These are phyloP conservation scores for Eurystomus glaucurus DNA, from an alignment of 2,797 vertebrate genomes.

Conservation along the genomic window DNA sequence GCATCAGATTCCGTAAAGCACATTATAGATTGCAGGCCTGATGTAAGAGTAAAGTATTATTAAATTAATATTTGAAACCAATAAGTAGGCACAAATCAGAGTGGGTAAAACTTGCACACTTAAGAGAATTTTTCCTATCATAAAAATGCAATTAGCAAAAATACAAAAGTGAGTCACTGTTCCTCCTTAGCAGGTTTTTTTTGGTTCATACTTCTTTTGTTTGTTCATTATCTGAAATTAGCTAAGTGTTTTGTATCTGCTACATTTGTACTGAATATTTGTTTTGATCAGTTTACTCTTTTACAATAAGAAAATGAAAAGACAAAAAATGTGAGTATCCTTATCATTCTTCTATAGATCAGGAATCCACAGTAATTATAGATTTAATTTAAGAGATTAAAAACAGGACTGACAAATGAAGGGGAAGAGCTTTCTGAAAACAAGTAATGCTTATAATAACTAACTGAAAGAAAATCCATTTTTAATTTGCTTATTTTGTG, in stretches of 20 bases:
- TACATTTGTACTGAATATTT: not conserved
- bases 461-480: slow-evolving; percentile 24
- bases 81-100: not conserved
- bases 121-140: not conserved
- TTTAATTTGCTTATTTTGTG: slow-evolving; percentile 54
- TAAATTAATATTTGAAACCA: slow-evolving; percentile 26
- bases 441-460: slow-evolving; percentile 34
- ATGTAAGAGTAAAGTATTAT: not conserved
- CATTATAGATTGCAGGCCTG: not conserved
- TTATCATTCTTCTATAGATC: not conserved
- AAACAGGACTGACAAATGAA: slow-evolving; percentile 18
- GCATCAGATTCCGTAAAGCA: not conserved
- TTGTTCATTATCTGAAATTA: not conserved
- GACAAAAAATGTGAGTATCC: not conserved
- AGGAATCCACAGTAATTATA: slow-evolving; percentile 6
- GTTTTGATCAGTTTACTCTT: not conserved
- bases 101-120: not conserved
- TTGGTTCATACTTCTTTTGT: not conserved
- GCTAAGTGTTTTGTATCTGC: not conserved
- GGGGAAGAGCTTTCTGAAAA: slow-evolving; percentile 7
- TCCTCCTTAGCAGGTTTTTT: not conserved
- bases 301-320: not conserved
- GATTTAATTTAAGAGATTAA: slow-evolving; percentile 57
- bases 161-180: not conserved
- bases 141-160: not conserved